Percentiles rank a stretch among this genome's conserved stretches.
Evolutionary conservation across 2,113 vertebrate species (phyloP).

Genomic region (Chrysochloris asiatica): DNA sequence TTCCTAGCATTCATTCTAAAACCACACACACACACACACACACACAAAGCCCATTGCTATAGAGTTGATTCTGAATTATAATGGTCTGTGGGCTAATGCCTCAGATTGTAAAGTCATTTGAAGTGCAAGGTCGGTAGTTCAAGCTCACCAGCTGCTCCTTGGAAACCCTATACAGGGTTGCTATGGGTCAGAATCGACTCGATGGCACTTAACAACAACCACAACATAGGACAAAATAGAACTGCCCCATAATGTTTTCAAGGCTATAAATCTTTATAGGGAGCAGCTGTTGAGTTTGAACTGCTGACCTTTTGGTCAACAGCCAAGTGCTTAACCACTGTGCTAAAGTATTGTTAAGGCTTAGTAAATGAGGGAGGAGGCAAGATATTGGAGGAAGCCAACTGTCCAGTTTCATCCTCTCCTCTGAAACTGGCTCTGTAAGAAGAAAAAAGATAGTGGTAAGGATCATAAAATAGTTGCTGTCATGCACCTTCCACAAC

Average conservation of each 20-base stretch:
- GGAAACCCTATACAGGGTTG: too few species aligned
- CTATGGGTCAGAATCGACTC: too few species aligned
- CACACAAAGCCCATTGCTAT: neutral
- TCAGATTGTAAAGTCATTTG: too few species aligned
- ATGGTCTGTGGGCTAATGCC: too few species aligned
- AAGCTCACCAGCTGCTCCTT: too few species aligned
- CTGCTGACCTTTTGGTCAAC: neutral
- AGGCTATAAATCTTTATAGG: too few species aligned
- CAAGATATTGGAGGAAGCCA: neutral
- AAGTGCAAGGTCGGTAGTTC: too few species aligned
- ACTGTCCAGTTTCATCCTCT: neutral
- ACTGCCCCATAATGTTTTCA: too few species aligned
- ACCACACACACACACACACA: too few species aligned
- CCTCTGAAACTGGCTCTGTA: neutral
- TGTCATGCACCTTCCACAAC: neutral
- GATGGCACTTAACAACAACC: too few species aligned
- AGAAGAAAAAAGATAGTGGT: neutral
- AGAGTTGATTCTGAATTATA: neutral
- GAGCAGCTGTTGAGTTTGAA: neutral
- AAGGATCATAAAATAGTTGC: neutral
- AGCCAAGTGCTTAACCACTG: neutral
- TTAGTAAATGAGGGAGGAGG: neutral
- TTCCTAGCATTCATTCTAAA: neutral
- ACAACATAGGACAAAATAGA: too few species aligned
- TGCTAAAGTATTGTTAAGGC: neutral